Percentiles rank a stretch among this genome's conserved stretches.
Conservation (phyloP, 2,797 vertebrate species). For the Helostoma temminkii region DNA sequence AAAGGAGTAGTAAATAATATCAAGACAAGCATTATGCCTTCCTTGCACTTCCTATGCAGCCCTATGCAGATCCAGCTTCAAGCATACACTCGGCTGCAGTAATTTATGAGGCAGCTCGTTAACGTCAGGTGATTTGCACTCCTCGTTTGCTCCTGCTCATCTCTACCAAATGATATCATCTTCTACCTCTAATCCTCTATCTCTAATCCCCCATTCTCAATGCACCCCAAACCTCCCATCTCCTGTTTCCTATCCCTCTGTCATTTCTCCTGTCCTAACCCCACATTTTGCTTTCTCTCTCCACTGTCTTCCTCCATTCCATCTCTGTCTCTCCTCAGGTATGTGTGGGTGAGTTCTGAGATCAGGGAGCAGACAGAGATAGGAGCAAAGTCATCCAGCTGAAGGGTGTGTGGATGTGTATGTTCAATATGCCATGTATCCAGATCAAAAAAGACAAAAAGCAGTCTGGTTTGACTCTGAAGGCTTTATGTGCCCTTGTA, state of each 20-base stretch:
- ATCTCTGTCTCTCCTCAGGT: conserved; percentile 52
- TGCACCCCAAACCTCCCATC: conserved; percentile 53
- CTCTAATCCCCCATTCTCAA: conserved; percentile 71
- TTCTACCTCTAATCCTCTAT: conserved; percentile 77
- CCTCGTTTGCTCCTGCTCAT: conserved; percentile 84
- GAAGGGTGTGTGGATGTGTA: conserved; percentile 57
- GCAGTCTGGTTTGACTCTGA: conserved; percentile 75
- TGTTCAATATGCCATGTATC: conserved; percentile 71
- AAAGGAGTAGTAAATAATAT: conserved; percentile 76
- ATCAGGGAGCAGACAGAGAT: conserved; percentile 51
- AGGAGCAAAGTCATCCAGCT: conserved; percentile 53
- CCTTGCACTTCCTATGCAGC: conserved; percentile 57
- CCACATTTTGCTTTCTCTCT: conserved; percentile 24
- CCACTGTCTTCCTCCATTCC: conserved; percentile 32
- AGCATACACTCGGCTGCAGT: conserved; percentile 64
- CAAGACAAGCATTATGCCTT: conserved; percentile 72
- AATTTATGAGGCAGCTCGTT: conserved; percentile 87
- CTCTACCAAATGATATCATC: conserved; percentile 85
- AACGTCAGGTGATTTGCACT: conserved; percentile 83
- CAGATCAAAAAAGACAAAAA: conserved; percentile 75
- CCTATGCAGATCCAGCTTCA: conserved; percentile 49
- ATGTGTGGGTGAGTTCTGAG: conserved; percentile 69
- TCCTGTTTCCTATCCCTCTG: conserved; percentile 53
- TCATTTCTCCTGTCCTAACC: conserved; percentile 26
- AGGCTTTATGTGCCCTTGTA: conserved; percentile 74